Evolutionary conservation across 2,113 vertebrate species (phyloP).

Genomic region (Marmota flaviventris): DNA sequence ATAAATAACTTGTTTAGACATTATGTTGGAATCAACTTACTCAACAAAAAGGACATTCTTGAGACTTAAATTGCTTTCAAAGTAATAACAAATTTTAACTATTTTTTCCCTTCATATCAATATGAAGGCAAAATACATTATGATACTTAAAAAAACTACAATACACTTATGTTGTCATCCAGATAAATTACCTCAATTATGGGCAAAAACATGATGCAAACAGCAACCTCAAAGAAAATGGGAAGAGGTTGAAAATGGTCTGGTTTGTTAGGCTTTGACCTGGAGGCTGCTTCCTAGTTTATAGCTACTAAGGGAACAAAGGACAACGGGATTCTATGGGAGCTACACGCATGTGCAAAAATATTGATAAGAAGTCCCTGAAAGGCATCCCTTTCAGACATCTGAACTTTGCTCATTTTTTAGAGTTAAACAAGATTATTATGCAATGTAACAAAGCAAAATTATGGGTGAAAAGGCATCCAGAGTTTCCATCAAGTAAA

Average conservation of each 20-base stretch:
- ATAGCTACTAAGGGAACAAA: constrained; percentile 82
- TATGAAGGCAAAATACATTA: constrained; percentile 31
- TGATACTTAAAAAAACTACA: constrained; percentile 66
- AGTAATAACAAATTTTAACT: constrained; percentile 27
- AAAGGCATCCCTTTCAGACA: constrained; percentile 79
- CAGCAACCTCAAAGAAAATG: constrained; percentile 84
- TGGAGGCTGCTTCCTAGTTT: constrained; percentile 80
- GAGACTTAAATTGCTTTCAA: constrained; percentile 55
- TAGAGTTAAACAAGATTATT: constrained; percentile 82
- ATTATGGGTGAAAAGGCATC: neutral
- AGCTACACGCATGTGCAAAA: constrained; percentile 74
- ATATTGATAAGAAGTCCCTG: constrained; percentile 81
- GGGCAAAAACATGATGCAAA: constrained; percentile 85
- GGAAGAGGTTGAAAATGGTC: constrained; percentile 80
- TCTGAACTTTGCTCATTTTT: constrained; percentile 82
- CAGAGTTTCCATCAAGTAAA: constrained; percentile 43
- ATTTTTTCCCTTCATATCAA: constrained; percentile 7
- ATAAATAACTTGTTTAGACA: constrained; percentile 20
- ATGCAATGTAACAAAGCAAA: constrained; percentile 75
- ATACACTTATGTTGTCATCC: constrained; percentile 83
- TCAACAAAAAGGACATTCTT: constrained; percentile 53
- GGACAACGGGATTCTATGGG: constrained; percentile 81
- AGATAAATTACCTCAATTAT: constrained; percentile 86
- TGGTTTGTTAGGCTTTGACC: constrained; percentile 81
- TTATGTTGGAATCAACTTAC: constrained; percentile 49